Base-by-base conservation (phyloP, 2,888 invertebrate species). In the Melanargia galathea region DNA sequence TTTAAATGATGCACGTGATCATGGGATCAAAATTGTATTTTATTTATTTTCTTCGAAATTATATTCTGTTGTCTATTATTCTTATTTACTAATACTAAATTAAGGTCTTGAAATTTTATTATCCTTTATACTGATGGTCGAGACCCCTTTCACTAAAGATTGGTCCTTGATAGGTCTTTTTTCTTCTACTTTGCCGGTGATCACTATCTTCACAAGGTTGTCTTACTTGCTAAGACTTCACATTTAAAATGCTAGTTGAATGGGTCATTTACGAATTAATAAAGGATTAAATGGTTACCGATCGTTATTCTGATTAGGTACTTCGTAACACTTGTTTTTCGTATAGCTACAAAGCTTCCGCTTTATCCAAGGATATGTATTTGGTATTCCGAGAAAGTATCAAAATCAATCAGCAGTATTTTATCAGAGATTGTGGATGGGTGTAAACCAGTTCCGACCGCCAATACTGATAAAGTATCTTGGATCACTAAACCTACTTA, bases 1-100 rank as follows among this genome's bases (percentile, higher is more conserved):
- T 63, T 61, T 62, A 62, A 65, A 16, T 63, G 18, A 48, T 60
- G 64, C 62, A 66, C 60, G 61, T 66, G 58, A 57, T 20, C 11
- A 22, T 45, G 11, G 2, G 20, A 22, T 13, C 20, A 46, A 10
- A 4, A 18, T 10, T 43, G 2, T 18, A 13, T 20, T 20, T 22
- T 22, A 13, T 13, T 38, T 13, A 11, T 3, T 38, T 38, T 38
- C 2, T 8, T 11, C 13, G 13, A 8, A 10, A 13, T 38, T 13
- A 2, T 10, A 35, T n/a, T n/a, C n/a, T n/a, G n/a, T n/a, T n/a
- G n/a, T n/a, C n/a, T n/a, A n/a, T n/a, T n/a, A n/a, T n/a, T n/a
- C n/a, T n/a, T n/a, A n/a, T n/a, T n/a, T n/a, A n/a, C n/a, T n/a
- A n/a, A n/a, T n/a, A n/a, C n/a, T n/a, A n/a, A n/a, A n/a, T n/a